Evolutionary conservation across 2,888 invertebrate genomes (phyloP).

Genomic region (Syrista parreyssii): DNA sequence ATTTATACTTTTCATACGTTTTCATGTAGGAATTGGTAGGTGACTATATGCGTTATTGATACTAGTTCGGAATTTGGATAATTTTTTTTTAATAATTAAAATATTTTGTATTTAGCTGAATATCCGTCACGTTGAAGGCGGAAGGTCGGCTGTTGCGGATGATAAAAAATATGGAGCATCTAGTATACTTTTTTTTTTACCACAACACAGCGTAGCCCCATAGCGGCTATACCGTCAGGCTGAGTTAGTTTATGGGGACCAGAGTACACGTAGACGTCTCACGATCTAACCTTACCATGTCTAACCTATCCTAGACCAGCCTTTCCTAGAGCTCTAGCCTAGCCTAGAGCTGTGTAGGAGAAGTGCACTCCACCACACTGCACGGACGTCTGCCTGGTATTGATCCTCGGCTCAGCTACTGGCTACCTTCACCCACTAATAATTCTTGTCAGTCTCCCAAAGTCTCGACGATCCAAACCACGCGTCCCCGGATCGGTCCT

Average conservation of each 20-base stretch:
- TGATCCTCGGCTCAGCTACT: slow-evolving; percentile 65
- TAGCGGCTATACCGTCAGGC: slow-evolving; percentile 49
- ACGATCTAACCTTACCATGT: slow-evolving; percentile 61
- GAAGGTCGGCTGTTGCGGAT: not conserved
- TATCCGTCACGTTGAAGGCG: not conserved
- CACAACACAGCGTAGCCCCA: slow-evolving; percentile 24
- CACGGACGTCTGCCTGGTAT: slow-evolving; percentile 66
- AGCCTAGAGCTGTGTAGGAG: slow-evolving; percentile 60
- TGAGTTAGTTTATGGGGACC: slow-evolving; percentile 55
- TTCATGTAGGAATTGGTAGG: not conserved
- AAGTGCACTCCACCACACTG: slow-evolving; percentile 63
- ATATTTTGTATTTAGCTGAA: not conserved
- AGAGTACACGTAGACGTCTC: slow-evolving; percentile 60
- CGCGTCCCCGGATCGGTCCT: slow-evolving; percentile 19
- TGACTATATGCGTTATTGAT: too few species aligned
- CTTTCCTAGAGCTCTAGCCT: slow-evolving; percentile 56
- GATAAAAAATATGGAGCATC: not conserved
- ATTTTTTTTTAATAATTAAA: not conserved
- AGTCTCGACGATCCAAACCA: slow-evolving; percentile 56
- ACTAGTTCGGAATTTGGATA: not conserved
- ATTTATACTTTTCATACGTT: not conserved
- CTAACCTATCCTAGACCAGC: slow-evolving; percentile 52
- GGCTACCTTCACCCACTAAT: slow-evolving; percentile 67
- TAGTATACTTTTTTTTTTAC: not conserved
- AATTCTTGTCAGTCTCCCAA: slow-evolving; percentile 66